Conservation (phyloP, 2,113 vertebrate genomes). For the Plotosus lineatus region DNA sequence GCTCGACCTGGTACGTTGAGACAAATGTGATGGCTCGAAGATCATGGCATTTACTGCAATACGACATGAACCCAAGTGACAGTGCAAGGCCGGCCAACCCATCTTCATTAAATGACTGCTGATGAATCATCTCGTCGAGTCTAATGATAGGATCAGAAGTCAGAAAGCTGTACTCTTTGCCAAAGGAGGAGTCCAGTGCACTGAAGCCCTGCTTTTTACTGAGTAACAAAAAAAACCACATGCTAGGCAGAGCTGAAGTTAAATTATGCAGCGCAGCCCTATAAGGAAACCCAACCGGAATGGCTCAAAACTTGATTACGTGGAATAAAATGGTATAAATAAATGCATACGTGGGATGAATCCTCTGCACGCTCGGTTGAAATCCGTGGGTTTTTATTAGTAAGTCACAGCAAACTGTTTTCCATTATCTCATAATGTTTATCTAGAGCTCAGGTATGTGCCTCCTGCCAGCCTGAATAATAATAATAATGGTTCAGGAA, state of each 20-base stretch:
- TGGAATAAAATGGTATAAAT: slow-evolving; percentile 69
- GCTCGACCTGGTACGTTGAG: not conserved
- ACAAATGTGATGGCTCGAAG: not conserved
- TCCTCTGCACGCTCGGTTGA: slow-evolving; percentile 57
- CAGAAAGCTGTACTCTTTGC: slow-evolving; percentile 31
- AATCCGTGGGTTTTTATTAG: slow-evolving; percentile 58
- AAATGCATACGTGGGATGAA: slow-evolving; percentile 63
- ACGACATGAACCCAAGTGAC: slow-evolving; percentile 30
- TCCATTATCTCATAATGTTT: slow-evolving; percentile 66
- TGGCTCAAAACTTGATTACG: slow-evolving; percentile 69
- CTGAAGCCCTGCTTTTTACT: slow-evolving; percentile 40
- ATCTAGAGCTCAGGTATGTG: slow-evolving; percentile 53
- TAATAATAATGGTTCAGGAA: slow-evolving; percentile 41
- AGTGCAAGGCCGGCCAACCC: slow-evolving; percentile 26
- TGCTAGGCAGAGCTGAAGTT: slow-evolving; percentile 69
- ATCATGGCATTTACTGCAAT: slow-evolving; percentile 28
- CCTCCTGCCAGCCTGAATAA: slow-evolving; percentile 50
- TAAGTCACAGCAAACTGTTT: slow-evolving; percentile 59
- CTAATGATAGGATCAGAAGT: slow-evolving; percentile 43
- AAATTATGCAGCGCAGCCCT: slow-evolving; percentile 77
- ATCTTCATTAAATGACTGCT: slow-evolving; percentile 20
- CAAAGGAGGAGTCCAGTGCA: slow-evolving; percentile 37
- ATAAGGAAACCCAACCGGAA: slow-evolving; percentile 76
- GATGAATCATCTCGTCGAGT: slow-evolving; percentile 30
- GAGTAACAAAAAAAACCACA: slow-evolving; percentile 76